phyloP scores from a whole-genome alignment of 1,140 invertebrate genomes.

The Tetragnatha versicolor region DNA sequence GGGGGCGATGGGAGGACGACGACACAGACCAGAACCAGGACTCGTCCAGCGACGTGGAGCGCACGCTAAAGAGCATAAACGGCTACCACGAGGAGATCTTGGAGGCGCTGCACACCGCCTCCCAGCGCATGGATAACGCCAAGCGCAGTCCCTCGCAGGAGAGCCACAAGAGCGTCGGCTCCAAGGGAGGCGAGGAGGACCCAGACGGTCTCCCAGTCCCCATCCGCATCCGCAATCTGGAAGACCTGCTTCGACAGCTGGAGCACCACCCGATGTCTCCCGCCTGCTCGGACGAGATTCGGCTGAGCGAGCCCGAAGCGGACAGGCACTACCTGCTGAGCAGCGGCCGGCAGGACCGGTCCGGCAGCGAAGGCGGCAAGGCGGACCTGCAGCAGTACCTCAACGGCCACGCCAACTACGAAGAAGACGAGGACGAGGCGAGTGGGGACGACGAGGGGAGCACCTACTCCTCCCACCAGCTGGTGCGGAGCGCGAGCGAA shows the following conservation, averaged over 20 bases:
- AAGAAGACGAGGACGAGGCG: conserved; percentile 25
- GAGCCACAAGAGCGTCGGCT: conserved; percentile 33
- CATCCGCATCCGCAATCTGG: conserved; percentile 84
- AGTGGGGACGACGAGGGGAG: conserved; percentile 49
- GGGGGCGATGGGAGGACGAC: conserved; percentile 66
- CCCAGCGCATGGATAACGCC: conserved; percentile 27
- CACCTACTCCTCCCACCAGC: conserved; percentile 84
- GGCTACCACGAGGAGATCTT: conserved; percentile 94
- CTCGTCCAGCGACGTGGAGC: conserved; percentile 73
- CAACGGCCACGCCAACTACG: conserved; percentile 24
- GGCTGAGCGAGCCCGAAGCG: conserved; percentile 89
- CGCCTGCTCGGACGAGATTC: conserved; percentile 83
- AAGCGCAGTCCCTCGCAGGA: conserved; percentile 45
- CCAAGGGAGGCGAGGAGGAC: conserved; percentile 57
- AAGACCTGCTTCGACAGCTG: conserved; percentile 87
- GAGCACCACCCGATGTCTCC: conserved; percentile 84
- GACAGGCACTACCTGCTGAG: conserved; percentile 75
- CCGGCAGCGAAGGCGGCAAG: conserved; percentile 60
- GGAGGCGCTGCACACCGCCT: conserved; percentile 73
- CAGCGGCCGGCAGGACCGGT: conserved; percentile 62
- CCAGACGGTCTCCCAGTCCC: conserved; percentile 61
- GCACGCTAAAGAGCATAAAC: conserved; percentile 83
- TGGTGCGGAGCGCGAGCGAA: conserved; percentile 90
- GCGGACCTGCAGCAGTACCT: conserved; percentile 50
- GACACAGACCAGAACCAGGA: conserved; percentile 58